These are phyloP conservation scores for Desmodus rotundus DNA, from an alignment of 2,113 vertebrate genomes.

Conservation along the genomic window DNA sequence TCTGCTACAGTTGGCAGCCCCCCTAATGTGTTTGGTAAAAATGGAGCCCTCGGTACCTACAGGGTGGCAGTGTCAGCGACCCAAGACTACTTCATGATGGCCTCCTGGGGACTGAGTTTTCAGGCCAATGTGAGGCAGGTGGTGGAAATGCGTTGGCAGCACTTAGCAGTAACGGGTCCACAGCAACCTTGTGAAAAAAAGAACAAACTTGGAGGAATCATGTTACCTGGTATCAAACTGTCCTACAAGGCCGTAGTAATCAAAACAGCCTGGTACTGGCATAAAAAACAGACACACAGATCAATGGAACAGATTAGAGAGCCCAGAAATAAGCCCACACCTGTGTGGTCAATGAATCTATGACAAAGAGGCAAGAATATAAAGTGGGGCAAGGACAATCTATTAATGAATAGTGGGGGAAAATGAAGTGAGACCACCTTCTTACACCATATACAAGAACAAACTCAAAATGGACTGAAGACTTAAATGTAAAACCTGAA, in stretches of 20 bases:
- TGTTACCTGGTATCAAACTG: neutral
- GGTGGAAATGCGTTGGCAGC: neutral
- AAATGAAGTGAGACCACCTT: neutral
- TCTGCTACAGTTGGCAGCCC: rapidly evolving
- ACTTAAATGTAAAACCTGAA: neutral
- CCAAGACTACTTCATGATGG: rapidly evolving
- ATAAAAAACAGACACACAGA: neutral
- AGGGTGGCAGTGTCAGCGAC: rapidly evolving
- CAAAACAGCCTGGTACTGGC: neutral
- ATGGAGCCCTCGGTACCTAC: rapidly evolving
- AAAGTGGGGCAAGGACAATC: neutral
- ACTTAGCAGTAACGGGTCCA: neutral
- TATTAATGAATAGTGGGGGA: neutral
- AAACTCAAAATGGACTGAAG: neutral
- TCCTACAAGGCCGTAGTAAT: neutral
- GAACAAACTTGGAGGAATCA: neutral
- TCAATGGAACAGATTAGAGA: neutral
- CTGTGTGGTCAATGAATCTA: neutral
- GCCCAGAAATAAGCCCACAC: neutral
- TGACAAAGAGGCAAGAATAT: neutral
- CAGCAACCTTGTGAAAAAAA: neutral
- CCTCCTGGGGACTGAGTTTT: neutral
- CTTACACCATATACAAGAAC: neutral
- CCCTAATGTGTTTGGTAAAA: neutral
- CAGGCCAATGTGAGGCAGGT: neutral